Evolutionary conservation across 2,888 invertebrate species (phyloP).

Genomic region (Patella pellucida): DNA sequence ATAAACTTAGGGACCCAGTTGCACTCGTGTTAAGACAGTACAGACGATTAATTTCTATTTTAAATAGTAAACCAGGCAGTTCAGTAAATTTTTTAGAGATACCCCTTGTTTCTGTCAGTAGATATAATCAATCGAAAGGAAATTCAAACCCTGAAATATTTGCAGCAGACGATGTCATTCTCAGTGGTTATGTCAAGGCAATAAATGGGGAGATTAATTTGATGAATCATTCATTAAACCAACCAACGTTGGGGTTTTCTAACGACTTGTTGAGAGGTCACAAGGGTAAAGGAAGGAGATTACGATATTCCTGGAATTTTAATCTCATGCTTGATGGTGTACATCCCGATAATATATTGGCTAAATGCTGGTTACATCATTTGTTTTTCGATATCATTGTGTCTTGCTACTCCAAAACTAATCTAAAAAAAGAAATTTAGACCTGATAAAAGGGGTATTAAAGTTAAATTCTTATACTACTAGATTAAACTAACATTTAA

Average conservation of each 20-base stretch:
- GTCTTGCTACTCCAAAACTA: not conserved
- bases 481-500: no score
- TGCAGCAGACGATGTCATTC: not conserved
- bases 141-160: not conserved
- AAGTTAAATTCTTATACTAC: no score
- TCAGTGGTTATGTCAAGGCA: not conserved
- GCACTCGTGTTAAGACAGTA: not conserved
- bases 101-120: not conserved
- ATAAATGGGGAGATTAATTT: not conserved
- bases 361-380: not conserved
- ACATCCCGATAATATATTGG: not conserved
- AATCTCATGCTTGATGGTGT: not conserved
- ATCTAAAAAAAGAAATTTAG: not conserved
- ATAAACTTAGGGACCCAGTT: not conserved
- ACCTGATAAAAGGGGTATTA: no score
- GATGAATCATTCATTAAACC: not conserved
- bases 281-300: not conserved
- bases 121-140: not conserved
- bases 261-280: not conserved
- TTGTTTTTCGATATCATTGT: not conserved
- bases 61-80: not conserved
- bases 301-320: not conserved
- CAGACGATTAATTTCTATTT: not conserved
- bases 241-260: not conserved
- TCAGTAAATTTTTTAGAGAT: not conserved